Percentiles rank a stretch among this genome's conserved stretches.
Conservation (phyloP, 2,888 invertebrate species). For the Synanthedon myopaeformis region DNA sequence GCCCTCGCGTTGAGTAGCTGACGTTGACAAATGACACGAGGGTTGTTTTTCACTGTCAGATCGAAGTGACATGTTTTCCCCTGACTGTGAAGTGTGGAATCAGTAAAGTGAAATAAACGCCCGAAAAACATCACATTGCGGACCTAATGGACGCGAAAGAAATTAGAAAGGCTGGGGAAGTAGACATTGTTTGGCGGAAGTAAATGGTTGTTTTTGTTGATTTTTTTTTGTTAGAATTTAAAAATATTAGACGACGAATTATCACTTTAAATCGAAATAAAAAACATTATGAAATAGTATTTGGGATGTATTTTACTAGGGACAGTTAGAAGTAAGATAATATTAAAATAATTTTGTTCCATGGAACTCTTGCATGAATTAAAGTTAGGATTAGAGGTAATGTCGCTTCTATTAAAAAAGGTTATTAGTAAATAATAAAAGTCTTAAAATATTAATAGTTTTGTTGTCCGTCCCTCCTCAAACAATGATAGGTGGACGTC, state of each 20-base stretch:
- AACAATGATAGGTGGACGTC: too few relatives aligned
- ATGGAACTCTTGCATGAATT: too few relatives aligned
- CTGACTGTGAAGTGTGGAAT: conserved; percentile 48
- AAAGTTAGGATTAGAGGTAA: too few relatives aligned
- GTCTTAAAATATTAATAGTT: too few relatives aligned
- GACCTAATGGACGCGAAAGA: conserved; percentile 17
- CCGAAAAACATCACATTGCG: conserved; percentile 18
- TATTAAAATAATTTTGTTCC: too few relatives aligned
- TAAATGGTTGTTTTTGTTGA: background rate
- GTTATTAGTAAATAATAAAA: too few relatives aligned
- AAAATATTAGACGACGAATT: background rate
- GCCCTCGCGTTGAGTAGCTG: conserved; percentile 53
- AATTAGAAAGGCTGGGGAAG: conserved; percentile 5
- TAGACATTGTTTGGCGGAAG: too few relatives aligned
- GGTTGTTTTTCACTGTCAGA: conserved; percentile 65
- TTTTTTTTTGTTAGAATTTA: background rate
- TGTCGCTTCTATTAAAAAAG: too few relatives aligned
- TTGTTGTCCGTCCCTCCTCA: too few relatives aligned
- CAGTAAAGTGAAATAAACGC: conserved; percentile 48
- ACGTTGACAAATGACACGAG: conserved; percentile 63
- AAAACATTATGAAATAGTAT: background rate
- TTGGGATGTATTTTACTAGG: too few relatives aligned
- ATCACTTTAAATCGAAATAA: background rate
- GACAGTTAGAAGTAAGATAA: too few relatives aligned
- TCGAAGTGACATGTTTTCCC: conserved; percentile 62